Evolutionary conservation across 92 coral and sea anemone genomes (phyloP).

Genomic region (Scolanthus callimorphus): DNA sequence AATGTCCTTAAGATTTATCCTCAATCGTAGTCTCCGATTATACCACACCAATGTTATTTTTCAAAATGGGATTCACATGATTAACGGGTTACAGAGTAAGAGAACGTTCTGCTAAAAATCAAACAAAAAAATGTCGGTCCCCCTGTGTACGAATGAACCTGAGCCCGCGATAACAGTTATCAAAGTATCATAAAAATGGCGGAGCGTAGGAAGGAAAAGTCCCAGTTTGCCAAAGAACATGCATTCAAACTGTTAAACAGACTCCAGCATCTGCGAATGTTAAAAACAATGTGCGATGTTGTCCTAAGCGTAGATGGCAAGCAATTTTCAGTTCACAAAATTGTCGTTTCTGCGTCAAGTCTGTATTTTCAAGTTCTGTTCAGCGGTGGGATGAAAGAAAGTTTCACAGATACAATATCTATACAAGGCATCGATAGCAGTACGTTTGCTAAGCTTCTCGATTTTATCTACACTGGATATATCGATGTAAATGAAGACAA

Average conservation of each 20-base stretch:
- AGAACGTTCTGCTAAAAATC: too few relatives aligned
- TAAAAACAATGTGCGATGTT: conserved; percentile 75
- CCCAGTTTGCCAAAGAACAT: conserved; percentile 33
- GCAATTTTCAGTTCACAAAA: conserved; percentile 62
- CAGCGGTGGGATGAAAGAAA: conserved; percentile 83
- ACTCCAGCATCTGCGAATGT: conserved; percentile 56
- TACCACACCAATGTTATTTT: too few relatives aligned
- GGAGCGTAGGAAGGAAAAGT: background rate
- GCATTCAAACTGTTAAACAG: conserved; percentile 47
- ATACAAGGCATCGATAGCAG: conserved; percentile 70
- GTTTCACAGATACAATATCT: conserved; percentile 43
- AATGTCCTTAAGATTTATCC: too few relatives aligned
- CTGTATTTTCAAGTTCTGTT: conserved; percentile 83
- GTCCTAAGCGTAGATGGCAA: conserved; percentile 53
- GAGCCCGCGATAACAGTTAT: background rate
- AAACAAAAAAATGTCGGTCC: too few relatives aligned
- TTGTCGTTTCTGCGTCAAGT: conserved; percentile 75
- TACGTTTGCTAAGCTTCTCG: conserved; percentile 58
- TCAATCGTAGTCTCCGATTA: too few relatives aligned
- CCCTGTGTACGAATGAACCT: too few relatives aligned
- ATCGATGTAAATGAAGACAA: conserved; percentile 70
- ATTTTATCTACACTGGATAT: conserved; percentile 83
- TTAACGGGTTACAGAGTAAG: too few relatives aligned
- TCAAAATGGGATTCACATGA: too few relatives aligned
- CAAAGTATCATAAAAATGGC: background rate